Base-by-base conservation (phyloP, 2,888 invertebrate genomes). In the Saturnia pavonia region DNA sequence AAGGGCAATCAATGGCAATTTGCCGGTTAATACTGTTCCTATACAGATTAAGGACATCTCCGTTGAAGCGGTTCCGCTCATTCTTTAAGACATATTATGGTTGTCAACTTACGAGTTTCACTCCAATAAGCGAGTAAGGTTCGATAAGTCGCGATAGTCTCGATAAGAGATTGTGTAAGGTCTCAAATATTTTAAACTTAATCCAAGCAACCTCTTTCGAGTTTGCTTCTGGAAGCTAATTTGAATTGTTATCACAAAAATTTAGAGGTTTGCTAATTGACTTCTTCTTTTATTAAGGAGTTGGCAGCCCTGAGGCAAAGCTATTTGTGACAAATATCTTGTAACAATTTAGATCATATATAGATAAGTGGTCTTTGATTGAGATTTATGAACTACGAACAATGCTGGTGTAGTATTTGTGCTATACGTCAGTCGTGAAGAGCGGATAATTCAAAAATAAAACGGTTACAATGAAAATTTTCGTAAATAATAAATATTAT, bases 1-100 rank as follows among this genome's bases (percentile, higher is more conserved):
- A 73, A 73, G 71, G 70, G 69, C 71, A 72, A 74, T 74, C 74
- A 72, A 72, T 72, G 67, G 68, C 72, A 75, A 74, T 74, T 73
- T 73, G 69, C 69, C 67, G 72, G 69, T 74, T 74, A 72, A 43
- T 63, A 67, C 68, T n/a, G n/a, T n/a, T n/a, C n/a, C n/a, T n/a
- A 63, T 48, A 72, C 69, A 70, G 72, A 75, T 69, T 69, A 73
- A 75, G 73, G 73, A 71, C 71, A 71, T 65, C 65, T 65, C 65
- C 40, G 40, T n/a, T 65, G 65, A 40, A 65, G 40, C 65, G n/a
- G 19, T 65, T 65, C 57, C n/a, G 40, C n/a, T 40, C 9, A 65
- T 65, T 65, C n/a, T 40, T 65, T 7, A 7, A 40, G n/a, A 7
- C 7, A 65, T 16, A 40, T 19, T 65, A 40, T 65, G 65, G 34